Percentiles rank a stretch among this genome's conserved stretches.
These are phyloP conservation scores for Dinocampus coccinellae DNA, from an alignment of 2,888 invertebrate genomes.

Conservation along the genomic window DNA sequence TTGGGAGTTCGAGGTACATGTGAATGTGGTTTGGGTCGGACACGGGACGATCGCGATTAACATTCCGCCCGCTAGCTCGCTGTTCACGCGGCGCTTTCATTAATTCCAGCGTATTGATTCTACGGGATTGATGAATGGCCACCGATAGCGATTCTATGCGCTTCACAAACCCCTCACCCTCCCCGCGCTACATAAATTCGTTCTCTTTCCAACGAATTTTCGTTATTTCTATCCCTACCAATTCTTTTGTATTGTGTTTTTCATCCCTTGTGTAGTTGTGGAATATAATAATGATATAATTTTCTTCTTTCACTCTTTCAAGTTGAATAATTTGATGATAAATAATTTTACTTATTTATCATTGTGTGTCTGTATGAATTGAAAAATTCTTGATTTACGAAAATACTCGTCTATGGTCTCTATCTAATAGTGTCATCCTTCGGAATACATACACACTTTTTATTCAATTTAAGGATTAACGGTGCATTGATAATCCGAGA, in stretches of 20 bases:
- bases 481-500: conserved; percentile 57
- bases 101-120: conserved; percentile 70
- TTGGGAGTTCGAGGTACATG: conserved; percentile 63
- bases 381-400: background rate
- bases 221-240: conserved; percentile 29
- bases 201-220: conserved; percentile 29
- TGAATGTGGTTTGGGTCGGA: conserved; percentile 60
- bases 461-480: conserved; percentile 58
- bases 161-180: no score
- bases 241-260: conserved; percentile 16
- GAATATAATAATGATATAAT: background rate
- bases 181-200: conserved; percentile 47
- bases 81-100: conserved; percentile 70
- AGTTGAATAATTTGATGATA: background rate
- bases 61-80: conserved; percentile 69
- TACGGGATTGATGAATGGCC: conserved; percentile 70
- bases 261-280: background rate
- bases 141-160: conserved; percentile 69
- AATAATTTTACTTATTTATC: background rate
- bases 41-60: conserved; percentile 69
- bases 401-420: background rate
- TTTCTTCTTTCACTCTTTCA: background rate
- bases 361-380: no score
- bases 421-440: conserved; percentile 63
- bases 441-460: conserved; percentile 61